Evolutionary conservation across 2,797 vertebrate genomes (phyloP), one percentile per base, ranked within the genome.

Genomic region (Hirundo rustica): DNA sequence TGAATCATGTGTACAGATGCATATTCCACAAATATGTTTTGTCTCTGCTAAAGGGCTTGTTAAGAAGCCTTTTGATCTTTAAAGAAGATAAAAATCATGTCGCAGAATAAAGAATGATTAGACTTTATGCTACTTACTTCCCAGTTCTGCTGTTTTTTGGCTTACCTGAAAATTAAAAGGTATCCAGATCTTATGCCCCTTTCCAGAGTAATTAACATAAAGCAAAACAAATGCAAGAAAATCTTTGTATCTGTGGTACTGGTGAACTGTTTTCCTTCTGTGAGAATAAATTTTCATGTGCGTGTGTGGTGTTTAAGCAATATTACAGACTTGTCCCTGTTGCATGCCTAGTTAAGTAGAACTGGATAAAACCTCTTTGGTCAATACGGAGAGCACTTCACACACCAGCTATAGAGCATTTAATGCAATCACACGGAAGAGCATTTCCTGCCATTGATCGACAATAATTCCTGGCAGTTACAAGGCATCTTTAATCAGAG

Each of bases 391-490:
- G 93, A 88, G 84, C 58, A 36, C 51, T 80, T 94, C 68, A 84
- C 36, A 26, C 55, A 48, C 38, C 70, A 84, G 47, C 67, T 80
- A 75, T 7, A 8, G 60, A 60, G 48, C 42, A 25, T 9, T 78
- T 40, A 65, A 2, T 13, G 29, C 64, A 66, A 61, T 29, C 68
- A 57, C 1, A 4, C 3, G 7, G 60, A 88, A 77, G 57, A 83
- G 65, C 55, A 47, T 75, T 94, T 95, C 82, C 80, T 81, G 48
- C 66, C 45, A 81, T 34, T 11, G 64, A 84, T 75, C 66, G 78
- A 60, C 62, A 70, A 22, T 42, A 90, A 93, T 70, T 89, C 73
- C 70, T 73, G 71, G 45, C 70, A 81, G 66, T 95, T 88, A 95
- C 60, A 82, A 92, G 42, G 71, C 17, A 19, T 38, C 77, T 94